Conservation (phyloP, 2,888 invertebrate species). For the Drymonia ruficornis region DNA sequence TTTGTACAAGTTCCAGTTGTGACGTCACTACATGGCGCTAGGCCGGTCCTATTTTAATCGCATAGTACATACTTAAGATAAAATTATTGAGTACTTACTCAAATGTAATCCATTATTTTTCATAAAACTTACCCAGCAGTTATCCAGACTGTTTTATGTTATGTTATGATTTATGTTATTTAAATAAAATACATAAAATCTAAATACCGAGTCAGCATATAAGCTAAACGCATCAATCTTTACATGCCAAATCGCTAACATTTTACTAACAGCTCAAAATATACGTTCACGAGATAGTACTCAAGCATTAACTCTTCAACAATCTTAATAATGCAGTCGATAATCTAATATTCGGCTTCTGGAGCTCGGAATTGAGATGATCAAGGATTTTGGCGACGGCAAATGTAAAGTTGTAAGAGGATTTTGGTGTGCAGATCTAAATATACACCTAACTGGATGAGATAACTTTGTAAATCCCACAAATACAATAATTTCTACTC, state of each 20-base stretch:
- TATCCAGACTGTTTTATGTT: no score
- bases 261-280: conserved; percentile 40
- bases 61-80: no score
- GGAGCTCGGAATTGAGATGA: neutral
- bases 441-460: conserved; percentile 18
- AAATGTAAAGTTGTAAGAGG: conserved; percentile 27
- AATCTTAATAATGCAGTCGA: conserved; percentile 6
- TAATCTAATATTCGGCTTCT: neutral
- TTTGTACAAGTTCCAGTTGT: no score
- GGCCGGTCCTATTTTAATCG: no score
- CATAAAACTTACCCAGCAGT: no score
- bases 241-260: conserved; percentile 29
- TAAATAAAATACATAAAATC: no score
- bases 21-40: no score
- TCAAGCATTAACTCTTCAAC: conserved; percentile 32
- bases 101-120: no score
- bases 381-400: conserved; percentile 15
- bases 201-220: neutral
- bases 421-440: conserved; percentile 26
- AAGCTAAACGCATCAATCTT: conserved; percentile 9
- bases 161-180: no score
- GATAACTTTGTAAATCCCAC: conserved; percentile 6
- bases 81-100: no score
- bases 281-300: conserved; percentile 37
- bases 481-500: no score